Percentiles rank a stretch among this genome's conserved stretches.
phyloP scores from a whole-genome alignment of 2,113 vertebrate species.

The Chunga burmeisteri region DNA sequence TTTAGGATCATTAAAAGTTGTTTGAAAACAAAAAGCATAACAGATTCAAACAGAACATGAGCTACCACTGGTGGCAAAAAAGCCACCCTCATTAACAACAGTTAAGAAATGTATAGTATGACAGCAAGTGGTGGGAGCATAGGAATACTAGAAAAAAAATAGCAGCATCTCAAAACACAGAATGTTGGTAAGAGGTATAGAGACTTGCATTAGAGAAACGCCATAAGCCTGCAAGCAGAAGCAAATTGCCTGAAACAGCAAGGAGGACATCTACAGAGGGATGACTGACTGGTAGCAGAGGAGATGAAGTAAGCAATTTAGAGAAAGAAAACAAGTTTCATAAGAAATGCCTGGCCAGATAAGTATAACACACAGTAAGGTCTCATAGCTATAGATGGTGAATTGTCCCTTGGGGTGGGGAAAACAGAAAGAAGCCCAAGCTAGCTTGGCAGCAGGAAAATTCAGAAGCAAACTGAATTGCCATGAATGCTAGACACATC shows the following conservation, averaged over 20 bases:
- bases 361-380: neutral
- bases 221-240: neutral
- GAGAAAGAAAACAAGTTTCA: neutral
- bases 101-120: neutral
- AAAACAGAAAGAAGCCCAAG: neutral
- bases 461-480: neutral
- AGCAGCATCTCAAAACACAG: neutral
- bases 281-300: neutral
- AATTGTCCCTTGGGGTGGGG: neutral
- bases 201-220: neutral
- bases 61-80: neutral
- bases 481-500: neutral
- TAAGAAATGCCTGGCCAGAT: neutral
- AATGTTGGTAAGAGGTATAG: neutral
- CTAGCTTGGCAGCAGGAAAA: neutral
- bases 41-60: neutral
- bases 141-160: neutral
- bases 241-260: neutral
- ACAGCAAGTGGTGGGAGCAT: neutral
- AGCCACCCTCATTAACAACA: neutral
- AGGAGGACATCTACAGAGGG: neutral
- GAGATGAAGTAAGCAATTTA: accelerated
- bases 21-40: neutral
- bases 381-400: neutral
- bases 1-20: neutral